Percentiles rank a stretch among this genome's conserved stretches.
Conservation (phyloP, 2,113 vertebrate species). For the Anhinga anhinga region DNA sequence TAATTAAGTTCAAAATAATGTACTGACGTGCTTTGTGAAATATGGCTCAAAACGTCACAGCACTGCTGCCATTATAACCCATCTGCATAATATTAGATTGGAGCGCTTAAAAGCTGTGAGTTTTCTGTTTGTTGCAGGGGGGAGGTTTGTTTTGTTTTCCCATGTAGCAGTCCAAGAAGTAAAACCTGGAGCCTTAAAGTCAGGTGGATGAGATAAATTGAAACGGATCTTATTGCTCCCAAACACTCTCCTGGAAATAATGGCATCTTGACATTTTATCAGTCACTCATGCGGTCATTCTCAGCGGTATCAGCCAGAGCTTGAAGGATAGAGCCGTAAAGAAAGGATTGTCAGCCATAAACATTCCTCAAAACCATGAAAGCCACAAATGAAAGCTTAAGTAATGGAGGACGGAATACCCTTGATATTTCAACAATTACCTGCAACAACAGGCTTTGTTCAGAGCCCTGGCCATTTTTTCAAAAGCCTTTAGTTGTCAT, state of each 20-base stretch:
- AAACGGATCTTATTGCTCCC: conserved; percentile 80
- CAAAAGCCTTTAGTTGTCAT: conserved; percentile 72
- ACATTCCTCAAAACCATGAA: conserved; percentile 85
- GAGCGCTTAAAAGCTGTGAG: neutral
- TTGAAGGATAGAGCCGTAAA: conserved; percentile 85
- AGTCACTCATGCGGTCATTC: conserved; percentile 83
- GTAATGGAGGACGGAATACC: conserved; percentile 82
- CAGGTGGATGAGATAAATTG: conserved; percentile 80
- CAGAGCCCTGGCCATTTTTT: conserved; percentile 70
- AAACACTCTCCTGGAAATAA: conserved; percentile 82
- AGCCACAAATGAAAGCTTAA: conserved; percentile 85
- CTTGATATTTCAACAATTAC: conserved; percentile 85
- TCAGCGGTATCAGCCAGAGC: conserved; percentile 76
- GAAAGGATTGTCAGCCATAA: conserved; percentile 84
- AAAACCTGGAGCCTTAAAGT: conserved; percentile 73
- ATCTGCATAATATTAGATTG: conserved; percentile 42
- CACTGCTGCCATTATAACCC: conserved; percentile 15
- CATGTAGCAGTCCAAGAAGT: conserved; percentile 59
- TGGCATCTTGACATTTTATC: conserved; percentile 86
- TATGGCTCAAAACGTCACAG: conserved; percentile 32
- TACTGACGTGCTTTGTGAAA: conserved; percentile 59
- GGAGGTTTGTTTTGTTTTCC: neutral
- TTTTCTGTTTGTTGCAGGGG: neutral
- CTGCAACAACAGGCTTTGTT: conserved; percentile 77
- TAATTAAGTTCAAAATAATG: conserved; percentile 80